Percentiles rank a stretch among this genome's conserved stretches.
Evolutionary conservation across 2,888 invertebrate species (phyloP).

Genomic region (Marasmarcha lunaedactyla): DNA sequence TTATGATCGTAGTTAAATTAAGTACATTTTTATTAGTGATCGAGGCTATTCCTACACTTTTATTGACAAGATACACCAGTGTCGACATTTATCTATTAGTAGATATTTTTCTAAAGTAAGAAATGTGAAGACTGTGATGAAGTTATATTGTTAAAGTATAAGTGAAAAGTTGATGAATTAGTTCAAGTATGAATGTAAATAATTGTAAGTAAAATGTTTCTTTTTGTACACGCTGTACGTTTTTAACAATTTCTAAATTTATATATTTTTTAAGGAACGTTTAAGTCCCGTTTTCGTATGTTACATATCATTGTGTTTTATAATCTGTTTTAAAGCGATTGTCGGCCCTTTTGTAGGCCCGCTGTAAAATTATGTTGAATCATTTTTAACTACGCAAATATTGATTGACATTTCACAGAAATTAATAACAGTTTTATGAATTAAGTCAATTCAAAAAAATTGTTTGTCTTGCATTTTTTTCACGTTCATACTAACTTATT

Average conservation of each 20-base stretch:
- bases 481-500: constrained; percentile 20
- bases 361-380: too few species aligned
- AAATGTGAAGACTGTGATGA: constrained; percentile 68
- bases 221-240: background rate
- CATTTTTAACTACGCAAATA: too few species aligned
- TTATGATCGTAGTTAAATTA: too few species aligned
- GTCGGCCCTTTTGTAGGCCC: too few species aligned
- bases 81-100: background rate
- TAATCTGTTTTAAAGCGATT: too few species aligned
- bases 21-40: too few species aligned
- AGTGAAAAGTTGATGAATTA: constrained; percentile 31
- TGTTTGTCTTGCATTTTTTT: too few species aligned
- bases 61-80: background rate
- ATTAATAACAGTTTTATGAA: too few species aligned
- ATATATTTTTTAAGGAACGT: constrained; percentile 9
- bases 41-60: too few species aligned
- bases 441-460: too few species aligned
- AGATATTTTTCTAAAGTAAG: constrained; percentile 19
- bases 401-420: too few species aligned
- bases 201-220: constrained; percentile 6
- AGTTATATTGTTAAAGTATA: constrained; percentile 36
- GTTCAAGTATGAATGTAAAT: constrained; percentile 17
- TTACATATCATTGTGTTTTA: constrained; percentile 32
- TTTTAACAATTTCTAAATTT: too few species aligned
- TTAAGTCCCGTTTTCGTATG: constrained; percentile 28